Percentiles rank a stretch among this genome's conserved stretches.
phyloP scores from a whole-genome alignment of 2,888 invertebrate species.

The Trileptium ribeirensis region DNA sequence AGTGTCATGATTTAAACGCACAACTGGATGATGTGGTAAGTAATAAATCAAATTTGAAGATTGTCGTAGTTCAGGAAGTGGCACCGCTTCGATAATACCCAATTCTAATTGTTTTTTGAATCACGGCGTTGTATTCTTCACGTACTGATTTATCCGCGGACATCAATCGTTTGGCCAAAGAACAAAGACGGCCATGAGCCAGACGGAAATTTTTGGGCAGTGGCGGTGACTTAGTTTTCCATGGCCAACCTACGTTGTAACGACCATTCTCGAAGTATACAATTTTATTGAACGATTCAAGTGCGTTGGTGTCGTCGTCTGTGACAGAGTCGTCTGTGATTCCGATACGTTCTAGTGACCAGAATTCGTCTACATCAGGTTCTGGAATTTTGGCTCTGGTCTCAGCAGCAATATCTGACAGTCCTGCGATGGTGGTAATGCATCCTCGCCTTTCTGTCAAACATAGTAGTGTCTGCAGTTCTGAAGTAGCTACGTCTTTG shows the following conservation, averaged over 20 bases:
- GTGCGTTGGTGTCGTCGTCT: conserved; percentile 5
- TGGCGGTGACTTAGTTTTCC: neutral
- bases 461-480: too few species aligned
- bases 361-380: too few species aligned
- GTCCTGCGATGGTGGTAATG: too few species aligned
- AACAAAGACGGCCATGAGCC: neutral
- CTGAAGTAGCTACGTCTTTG: too few species aligned
- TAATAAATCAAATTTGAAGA: too few species aligned
- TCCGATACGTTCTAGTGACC: conserved; percentile 5
- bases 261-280: neutral
- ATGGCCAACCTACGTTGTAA: conserved; percentile 1
- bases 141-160: neutral
- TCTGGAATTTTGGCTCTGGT: too few species aligned
- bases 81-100: neutral
- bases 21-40: neutral
- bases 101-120: neutral
- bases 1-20: neutral
- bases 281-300: neutral
- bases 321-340: neutral
- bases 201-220: neutral
- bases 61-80: too few species aligned
- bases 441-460: too few species aligned
- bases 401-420: too few species aligned
- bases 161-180: neutral
- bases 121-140: neutral